These are phyloP conservation scores for Karalla daura DNA, from an alignment of 2,797 vertebrate genomes.

Conservation along the genomic window DNA sequence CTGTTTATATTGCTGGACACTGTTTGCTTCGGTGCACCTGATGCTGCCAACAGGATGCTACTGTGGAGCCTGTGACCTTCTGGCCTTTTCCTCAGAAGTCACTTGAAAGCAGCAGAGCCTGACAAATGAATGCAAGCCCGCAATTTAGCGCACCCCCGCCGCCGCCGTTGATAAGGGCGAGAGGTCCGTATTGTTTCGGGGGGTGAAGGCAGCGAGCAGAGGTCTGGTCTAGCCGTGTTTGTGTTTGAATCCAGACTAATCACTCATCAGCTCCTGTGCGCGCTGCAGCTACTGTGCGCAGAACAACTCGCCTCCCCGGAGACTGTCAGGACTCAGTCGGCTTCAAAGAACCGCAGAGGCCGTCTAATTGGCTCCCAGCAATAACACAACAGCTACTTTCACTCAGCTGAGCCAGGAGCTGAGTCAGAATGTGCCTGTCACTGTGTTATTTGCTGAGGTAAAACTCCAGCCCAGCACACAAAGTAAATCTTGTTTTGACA, in stretches of 20 bases:
- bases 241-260: slow-evolving; percentile 65
- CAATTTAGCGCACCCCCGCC: not conserved
- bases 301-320: slow-evolving; percentile 58
- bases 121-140: slow-evolving; percentile 6
- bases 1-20: slow-evolving; percentile 32
- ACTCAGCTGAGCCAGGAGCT: slow-evolving; percentile 4
- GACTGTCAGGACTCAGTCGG: slow-evolving; percentile 57
- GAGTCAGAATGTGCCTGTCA: slow-evolving; percentile 39
- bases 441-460: slow-evolving; percentile 28
- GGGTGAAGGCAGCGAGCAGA: slow-evolving; percentile 50
- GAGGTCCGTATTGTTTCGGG: slow-evolving; percentile 44
- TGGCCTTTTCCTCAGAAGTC: slow-evolving; percentile 10
- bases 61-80: slow-evolving; percentile 16
- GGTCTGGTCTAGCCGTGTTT: slow-evolving; percentile 44
- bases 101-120: slow-evolving; percentile 7
- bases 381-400: slow-evolving; percentile 53
- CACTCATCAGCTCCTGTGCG: slow-evolving; percentile 54
- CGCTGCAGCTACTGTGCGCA: slow-evolving; percentile 57
- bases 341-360: slow-evolving; percentile 45
- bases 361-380: slow-evolving; percentile 55
- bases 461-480: slow-evolving; percentile 17
- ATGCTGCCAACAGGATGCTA: slow-evolving; percentile 13
- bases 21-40: slow-evolving; percentile 30
- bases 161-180: slow-evolving; percentile 43
- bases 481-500: slow-evolving; percentile 42